phyloP scores from a whole-genome alignment of 2,888 invertebrate genomes.

The Machimus atricapillus region DNA sequence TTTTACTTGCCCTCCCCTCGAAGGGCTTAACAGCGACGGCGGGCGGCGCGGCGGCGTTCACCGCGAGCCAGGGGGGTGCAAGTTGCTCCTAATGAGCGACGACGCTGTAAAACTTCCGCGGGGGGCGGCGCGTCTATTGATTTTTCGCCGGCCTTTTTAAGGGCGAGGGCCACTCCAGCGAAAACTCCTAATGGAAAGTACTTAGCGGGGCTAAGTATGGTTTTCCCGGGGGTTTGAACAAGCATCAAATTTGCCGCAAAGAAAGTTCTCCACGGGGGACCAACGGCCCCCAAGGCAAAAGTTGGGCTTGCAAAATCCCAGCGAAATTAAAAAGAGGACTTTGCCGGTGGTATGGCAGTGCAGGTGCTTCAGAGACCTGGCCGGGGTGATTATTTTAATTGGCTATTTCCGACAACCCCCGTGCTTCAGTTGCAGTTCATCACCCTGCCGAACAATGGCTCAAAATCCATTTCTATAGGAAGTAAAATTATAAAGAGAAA shows the following conservation, averaged over 20 bases:
- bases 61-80: neutral
- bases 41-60: neutral
- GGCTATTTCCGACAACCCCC: neutral
- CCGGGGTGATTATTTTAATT: neutral
- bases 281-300: neutral
- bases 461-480: neutral
- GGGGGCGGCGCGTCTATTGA: neutral
- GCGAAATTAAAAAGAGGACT: slow-evolving; percentile 1
- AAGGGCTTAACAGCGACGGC: no score
- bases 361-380: neutral
- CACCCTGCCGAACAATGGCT: neutral
- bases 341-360: neutral
- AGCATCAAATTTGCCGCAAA: slow-evolving; percentile 1
- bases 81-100: neutral
- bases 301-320: neutral
- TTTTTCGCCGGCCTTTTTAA: neutral
- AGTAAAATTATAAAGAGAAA: neutral
- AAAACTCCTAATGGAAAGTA: slow-evolving; percentile 9
- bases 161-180: neutral
- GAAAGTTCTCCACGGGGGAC: neutral
- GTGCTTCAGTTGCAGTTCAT: neutral
- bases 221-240: neutral
- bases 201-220: slow-evolving; percentile 12
- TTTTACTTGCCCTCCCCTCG: neutral
- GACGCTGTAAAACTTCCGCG: neutral